phyloP scores from a whole-genome alignment of 2,888 invertebrate species.

The Heteropelma amictum region DNA sequence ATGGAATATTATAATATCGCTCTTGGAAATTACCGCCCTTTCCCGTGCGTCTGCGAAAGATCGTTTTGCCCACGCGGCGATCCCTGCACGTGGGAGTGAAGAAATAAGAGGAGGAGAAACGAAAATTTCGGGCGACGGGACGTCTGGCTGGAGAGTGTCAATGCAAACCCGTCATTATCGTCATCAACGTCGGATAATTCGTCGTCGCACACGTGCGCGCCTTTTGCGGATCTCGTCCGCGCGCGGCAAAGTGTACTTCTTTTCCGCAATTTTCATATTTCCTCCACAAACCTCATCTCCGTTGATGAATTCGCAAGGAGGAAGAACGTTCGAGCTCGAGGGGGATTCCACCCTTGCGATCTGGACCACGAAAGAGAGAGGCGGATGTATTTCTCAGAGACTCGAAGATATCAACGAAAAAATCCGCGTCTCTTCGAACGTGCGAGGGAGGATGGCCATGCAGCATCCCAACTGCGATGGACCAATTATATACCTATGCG shows the following conservation, averaged over 20 bases:
- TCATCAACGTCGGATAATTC: conserved; percentile 38
- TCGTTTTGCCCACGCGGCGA: conserved; percentile 38
- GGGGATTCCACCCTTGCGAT: too few relatives aligned
- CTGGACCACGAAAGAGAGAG: too few relatives aligned
- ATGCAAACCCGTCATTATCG: conserved; percentile 47
- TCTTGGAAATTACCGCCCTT: conserved; percentile 32
- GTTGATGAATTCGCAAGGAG: too few relatives aligned
- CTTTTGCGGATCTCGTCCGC: not conserved
- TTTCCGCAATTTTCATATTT: too few relatives aligned
- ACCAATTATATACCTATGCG: too few relatives aligned
- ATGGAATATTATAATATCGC: too few relatives aligned
- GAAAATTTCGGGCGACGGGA: conserved; percentile 36
- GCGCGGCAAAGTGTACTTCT: too few relatives aligned
- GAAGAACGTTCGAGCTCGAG: too few relatives aligned
- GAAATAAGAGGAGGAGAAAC: conserved; percentile 3
- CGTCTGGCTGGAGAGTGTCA: conserved; percentile 44
- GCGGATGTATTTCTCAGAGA: too few relatives aligned
- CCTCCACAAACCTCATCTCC: too few relatives aligned
- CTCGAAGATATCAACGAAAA: not conserved
- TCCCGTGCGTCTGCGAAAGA: conserved; percentile 1
- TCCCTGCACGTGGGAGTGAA: conserved; percentile 11
- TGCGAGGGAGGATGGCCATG: too few relatives aligned
- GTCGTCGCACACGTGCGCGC: conserved; percentile 36
- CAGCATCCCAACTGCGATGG: too few relatives aligned
- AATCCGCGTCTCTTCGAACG: not conserved